A percentile compares a stretch with the other conserved stretches of the same genome.
Evolutionary conservation across 2,113 vertebrate genomes (phyloP).

Genomic region (Piaya cayana): DNA sequence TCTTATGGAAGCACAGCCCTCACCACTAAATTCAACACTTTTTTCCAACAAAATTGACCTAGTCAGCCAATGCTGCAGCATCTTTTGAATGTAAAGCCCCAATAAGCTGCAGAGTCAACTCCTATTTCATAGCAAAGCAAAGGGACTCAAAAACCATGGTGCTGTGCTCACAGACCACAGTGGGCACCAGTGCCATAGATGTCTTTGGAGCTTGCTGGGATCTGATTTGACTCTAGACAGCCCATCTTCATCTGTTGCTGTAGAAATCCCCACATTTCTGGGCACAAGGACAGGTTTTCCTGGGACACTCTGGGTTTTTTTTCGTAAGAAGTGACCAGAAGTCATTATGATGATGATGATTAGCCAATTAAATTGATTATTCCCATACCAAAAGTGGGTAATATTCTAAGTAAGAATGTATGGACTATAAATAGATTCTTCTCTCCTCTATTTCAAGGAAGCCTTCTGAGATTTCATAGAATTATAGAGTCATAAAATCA

Average conservation of each 20-base stretch:
- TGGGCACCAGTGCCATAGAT: neutral
- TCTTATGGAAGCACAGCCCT: neutral
- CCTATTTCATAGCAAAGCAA: neutral
- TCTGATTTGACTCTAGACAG: neutral
- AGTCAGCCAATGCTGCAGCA: neutral
- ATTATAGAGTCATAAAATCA: too few species aligned
- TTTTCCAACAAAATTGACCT: neutral
- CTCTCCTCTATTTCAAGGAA: neutral
- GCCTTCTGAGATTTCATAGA: neutral
- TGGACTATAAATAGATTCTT: neutral
- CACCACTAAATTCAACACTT: neutral
- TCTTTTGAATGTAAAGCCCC: neutral
- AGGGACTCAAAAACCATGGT: neutral
- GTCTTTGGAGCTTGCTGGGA: neutral
- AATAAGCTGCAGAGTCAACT: neutral
- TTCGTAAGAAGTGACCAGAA: neutral
- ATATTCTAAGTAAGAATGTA: neutral
- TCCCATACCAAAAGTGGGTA: neutral
- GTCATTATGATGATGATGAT: too few species aligned
- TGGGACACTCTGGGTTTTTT: neutral
- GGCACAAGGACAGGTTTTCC: constrained; percentile 15
- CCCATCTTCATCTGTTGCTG: constrained; percentile 7
- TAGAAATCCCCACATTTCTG: constrained; percentile 18
- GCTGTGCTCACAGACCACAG: neutral
- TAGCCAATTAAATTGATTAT: neutral